phyloP scores from a whole-genome alignment of 2,888 invertebrate genomes.

The Beris morrisii region DNA sequence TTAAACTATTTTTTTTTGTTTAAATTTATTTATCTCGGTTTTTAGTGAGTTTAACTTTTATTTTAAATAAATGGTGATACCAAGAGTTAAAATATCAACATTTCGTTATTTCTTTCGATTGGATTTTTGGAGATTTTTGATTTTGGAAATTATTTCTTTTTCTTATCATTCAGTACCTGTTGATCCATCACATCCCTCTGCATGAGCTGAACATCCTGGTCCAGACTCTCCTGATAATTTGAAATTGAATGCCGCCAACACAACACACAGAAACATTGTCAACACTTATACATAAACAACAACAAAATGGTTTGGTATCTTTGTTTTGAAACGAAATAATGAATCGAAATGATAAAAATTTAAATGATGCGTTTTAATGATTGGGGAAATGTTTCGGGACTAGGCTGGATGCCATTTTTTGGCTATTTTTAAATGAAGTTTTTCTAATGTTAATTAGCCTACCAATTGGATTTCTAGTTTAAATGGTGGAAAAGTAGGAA shows the following conservation, averaged over 20 bases:
- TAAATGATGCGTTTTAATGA: too few relatives aligned
- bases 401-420: too few relatives aligned
- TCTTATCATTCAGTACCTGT: conserved; percentile 65
- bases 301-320: conserved; percentile 29
- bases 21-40: background rate
- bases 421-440: too few relatives aligned
- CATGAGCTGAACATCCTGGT: conserved; percentile 87
- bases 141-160: conserved; percentile 17
- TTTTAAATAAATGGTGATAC: background rate
- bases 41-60: background rate
- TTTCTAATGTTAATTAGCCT: too few relatives aligned
- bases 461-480: too few relatives aligned
- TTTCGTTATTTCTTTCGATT: background rate
- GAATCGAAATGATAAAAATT: too few relatives aligned
- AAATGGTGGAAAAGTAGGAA: too few relatives aligned
- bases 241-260: conserved; percentile 58
- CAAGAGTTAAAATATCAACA: background rate
- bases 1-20: conserved; percentile 4
- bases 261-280: conserved; percentile 60
- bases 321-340: too few relatives aligned
- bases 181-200: conserved; percentile 91
- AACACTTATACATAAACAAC: conserved; percentile 39
- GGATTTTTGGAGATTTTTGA: background rate
- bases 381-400: too few relatives aligned
- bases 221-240: conserved; percentile 69